Conservation (phyloP, 2,888 invertebrate species). For the Carpatolechia fugitivella region DNA sequence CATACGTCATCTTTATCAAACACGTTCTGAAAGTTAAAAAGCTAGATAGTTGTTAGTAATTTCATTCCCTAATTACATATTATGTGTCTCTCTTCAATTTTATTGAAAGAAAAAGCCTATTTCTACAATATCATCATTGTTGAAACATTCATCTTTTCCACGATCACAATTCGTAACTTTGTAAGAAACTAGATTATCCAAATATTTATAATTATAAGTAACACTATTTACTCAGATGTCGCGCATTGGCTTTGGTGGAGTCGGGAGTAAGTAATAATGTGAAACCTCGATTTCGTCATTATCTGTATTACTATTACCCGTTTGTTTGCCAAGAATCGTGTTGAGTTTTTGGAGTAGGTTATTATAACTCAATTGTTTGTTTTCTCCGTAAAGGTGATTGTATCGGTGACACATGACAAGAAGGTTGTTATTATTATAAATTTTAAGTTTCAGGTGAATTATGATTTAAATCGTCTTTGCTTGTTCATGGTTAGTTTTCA, state of each 20-base stretch:
- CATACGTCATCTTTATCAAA: no score
- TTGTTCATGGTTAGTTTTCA: background rate
- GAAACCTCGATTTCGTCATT: conserved; percentile 40
- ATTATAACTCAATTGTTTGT: conserved; percentile 16
- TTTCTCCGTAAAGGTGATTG: background rate
- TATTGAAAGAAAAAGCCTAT: background rate
- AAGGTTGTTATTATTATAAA: background rate
- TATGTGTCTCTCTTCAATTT: no score
- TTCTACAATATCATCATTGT: background rate
- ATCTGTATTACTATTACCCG: conserved; percentile 24
- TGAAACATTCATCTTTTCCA: conserved; percentile 6
- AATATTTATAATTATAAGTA: conserved; percentile 24
- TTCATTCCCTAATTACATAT: no score
- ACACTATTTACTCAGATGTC: conserved; percentile 35
- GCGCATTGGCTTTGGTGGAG: conserved; percentile 27
- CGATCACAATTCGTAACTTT: conserved; percentile 23
- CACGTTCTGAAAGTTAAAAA: no score
- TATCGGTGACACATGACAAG: background rate
- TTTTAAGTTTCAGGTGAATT: background rate
- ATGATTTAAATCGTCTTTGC: background rate
- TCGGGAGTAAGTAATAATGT: conserved; percentile 27
- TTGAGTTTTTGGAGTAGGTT: conserved; percentile 12
- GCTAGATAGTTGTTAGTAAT: no score
- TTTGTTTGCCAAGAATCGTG: conserved; percentile 25
- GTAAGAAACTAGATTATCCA: conserved; percentile 38